Base-by-base conservation (phyloP, 2,797 vertebrate species). In the Chelidonichthys spinosus region DNA sequence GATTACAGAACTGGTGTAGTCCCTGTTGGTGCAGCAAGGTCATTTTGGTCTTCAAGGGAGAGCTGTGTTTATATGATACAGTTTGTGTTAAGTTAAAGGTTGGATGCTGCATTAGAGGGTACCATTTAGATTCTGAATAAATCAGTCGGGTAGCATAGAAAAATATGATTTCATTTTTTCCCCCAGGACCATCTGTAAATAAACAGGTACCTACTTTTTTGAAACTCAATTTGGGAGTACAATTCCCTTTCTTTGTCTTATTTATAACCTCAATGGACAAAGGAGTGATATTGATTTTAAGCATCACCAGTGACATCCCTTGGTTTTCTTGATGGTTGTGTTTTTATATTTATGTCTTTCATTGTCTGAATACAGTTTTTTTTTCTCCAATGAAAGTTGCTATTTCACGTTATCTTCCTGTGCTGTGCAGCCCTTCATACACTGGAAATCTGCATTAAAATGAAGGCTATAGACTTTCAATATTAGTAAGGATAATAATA, bases 141-240 rank as follows among this genome's bases (percentile, higher is more conserved):
- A 78, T 81, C 61, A 76, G 69, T 74, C 72, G 10, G 69, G 71
- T 79, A 77, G 47, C 7, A 1, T 70, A 42, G 76, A 18, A 69
- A 84, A 71, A 75, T 54, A 10, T 61, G 74, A 14, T 65, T 76
- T 86, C 35, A 72, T 10, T 56, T 74, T 50, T 73, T 74, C 25
- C 70, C 58, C 76, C 74, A 69, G 78, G 78, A 87, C 74, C 72
- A 82, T 79, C 77, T 92, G 88, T 93, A 88, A 92, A 90, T 92
- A 87, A 88, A 89, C 55, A 47, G 73, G 69, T 78, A 91, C 82
- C 73, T 84, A 73, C 72, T 75, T 72, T 74, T 72, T 69, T 81
- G 65, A 79, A 84, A 75, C 76, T 70, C 40, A 71, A 59, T 71
- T 54, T 74, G 65, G 68, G 75, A 71, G 62, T 63, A 54, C 52